phyloP scores from a whole-genome alignment of 2,113 vertebrate species.

The Pseudorectes ferrugineus region DNA sequence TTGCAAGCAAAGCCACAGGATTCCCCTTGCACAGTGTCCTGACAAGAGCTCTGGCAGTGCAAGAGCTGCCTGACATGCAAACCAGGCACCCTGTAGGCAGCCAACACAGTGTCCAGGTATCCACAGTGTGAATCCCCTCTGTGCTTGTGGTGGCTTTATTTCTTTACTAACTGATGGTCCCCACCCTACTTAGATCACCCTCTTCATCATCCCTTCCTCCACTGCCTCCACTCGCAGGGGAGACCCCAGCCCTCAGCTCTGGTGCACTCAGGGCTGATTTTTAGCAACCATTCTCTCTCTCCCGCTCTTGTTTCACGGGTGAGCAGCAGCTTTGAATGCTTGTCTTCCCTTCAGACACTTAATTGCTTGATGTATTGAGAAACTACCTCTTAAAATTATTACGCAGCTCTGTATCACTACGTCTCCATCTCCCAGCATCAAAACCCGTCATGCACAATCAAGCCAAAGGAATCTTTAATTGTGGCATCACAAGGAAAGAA shows the following conservation, averaged over 20 bases:
- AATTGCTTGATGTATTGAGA: slow-evolving; percentile 20
- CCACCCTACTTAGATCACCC: neutral
- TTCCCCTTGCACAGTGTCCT: neutral
- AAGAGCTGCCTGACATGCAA: neutral
- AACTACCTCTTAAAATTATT: neutral
- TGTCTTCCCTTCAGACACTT: neutral
- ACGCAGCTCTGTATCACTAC: neutral
- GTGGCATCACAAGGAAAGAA: neutral
- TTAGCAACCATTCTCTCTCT: neutral
- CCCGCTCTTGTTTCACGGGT: neutral
- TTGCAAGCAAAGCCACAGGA: neutral
- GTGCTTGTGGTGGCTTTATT: neutral
- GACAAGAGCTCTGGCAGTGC: neutral
- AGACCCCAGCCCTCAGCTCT: neutral
- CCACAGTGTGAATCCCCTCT: neutral
- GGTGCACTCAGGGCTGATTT: neutral
- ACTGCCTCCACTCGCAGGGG: neutral
- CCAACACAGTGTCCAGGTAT: neutral
- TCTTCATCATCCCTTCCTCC: neutral
- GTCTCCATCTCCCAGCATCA: neutral
- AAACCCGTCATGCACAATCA: neutral
- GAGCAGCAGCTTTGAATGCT: neutral
- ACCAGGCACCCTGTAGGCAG: neutral
- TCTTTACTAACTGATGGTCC: neutral
- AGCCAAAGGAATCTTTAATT: neutral